Evolutionary conservation across 2,797 vertebrate genomes (phyloP).

Genomic region (Gymnodraco acuticeps): DNA sequence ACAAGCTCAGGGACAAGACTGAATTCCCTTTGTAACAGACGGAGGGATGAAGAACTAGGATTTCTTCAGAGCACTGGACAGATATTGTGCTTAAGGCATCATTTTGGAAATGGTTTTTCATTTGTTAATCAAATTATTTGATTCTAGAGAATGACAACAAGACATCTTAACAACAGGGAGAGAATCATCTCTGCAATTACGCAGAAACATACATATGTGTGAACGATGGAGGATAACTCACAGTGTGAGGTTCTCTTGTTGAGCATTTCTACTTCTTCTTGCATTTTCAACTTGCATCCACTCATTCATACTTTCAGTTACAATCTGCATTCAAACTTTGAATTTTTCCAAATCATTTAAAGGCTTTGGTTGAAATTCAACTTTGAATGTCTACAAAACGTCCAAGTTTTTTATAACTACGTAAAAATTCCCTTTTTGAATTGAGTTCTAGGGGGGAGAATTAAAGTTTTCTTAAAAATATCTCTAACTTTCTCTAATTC

Average conservation of each 20-base stretch:
- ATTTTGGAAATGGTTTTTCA: background rate
- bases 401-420: background rate
- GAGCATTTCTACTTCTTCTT: background rate
- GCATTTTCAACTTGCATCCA: background rate
- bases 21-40: conserved; percentile 67
- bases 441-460: background rate
- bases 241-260: too few species aligned
- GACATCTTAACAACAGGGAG: background rate
- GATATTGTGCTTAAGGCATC: conserved; percentile 19
- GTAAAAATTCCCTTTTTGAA: background rate
- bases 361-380: background rate
- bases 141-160: conserved; percentile 16
- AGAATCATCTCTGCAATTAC: background rate
- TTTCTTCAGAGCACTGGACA: conserved; percentile 41
- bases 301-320: background rate
- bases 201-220: background rate
- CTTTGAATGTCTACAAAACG: background rate
- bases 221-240: background rate
- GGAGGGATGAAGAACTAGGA: conserved; percentile 49
- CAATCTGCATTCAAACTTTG: background rate
- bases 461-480: background rate
- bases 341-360: background rate
- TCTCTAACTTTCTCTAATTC: background rate
- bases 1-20: conserved; percentile 74
- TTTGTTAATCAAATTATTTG: conserved; percentile 4